Evolutionary conservation across 1,140 invertebrate genomes (phyloP).

Genomic region (Drosophila quadrilineata): DNA sequence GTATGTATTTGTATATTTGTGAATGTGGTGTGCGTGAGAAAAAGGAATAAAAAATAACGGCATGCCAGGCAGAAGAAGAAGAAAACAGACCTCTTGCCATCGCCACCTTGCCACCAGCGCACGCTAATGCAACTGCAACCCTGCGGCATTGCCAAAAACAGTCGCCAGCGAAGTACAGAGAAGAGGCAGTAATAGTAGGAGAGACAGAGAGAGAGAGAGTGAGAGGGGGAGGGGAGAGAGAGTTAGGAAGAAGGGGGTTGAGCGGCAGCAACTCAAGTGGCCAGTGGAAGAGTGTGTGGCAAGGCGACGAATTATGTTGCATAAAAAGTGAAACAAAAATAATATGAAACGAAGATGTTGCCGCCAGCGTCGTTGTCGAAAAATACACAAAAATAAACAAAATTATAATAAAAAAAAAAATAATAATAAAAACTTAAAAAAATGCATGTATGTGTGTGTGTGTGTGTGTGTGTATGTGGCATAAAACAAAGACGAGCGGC

Average conservation of each 20-base stretch:
- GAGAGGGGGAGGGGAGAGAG: not conserved
- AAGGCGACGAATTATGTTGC: slow-evolving; percentile 57
- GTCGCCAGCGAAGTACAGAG: too few relatives aligned
- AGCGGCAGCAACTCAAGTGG: too few relatives aligned
- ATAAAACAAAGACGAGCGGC: slow-evolving; percentile 41
- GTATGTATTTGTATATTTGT: too few relatives aligned
- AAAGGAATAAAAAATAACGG: slow-evolving; percentile 1
- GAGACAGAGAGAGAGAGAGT: not conserved
- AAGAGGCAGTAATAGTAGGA: too few relatives aligned
- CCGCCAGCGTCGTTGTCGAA: slow-evolving; percentile 15
- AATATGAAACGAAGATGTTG: slow-evolving; percentile 60
- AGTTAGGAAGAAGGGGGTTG: not conserved
- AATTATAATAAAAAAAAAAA: slow-evolving; percentile 16
- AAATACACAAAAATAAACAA: slow-evolving; percentile 10
- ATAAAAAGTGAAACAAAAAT: too few relatives aligned
- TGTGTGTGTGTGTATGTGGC: too few relatives aligned
- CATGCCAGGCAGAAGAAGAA: too few relatives aligned
- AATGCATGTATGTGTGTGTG: too few relatives aligned
- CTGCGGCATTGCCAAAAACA: slow-evolving; percentile 72
- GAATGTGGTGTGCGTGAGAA: not conserved
- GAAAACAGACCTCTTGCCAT: not conserved
- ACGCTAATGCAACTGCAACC: slow-evolving; percentile 69
- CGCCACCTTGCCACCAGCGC: slow-evolving; percentile 15
- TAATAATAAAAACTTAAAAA: too few relatives aligned
- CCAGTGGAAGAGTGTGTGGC: not conserved